Evolutionary conservation across 2,113 vertebrate genomes (phyloP).

Genomic region (Oryzias melastigma): DNA sequence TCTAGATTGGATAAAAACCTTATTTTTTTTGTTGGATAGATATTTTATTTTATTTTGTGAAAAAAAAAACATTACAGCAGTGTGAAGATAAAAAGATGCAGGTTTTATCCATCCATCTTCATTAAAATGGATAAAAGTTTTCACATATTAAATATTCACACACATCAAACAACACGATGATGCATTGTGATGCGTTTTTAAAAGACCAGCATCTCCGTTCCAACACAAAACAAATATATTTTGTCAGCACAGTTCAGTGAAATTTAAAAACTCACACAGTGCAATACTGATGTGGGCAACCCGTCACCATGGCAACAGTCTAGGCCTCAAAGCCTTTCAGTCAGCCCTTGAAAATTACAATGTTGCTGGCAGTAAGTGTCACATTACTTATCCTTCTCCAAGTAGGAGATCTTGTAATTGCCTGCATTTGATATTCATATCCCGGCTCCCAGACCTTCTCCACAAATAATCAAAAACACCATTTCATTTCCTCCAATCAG

Average conservation of each 20-base stretch:
- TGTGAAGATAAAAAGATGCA: too few relatives aligned
- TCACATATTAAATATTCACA: too few relatives aligned
- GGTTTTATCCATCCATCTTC: too few relatives aligned
- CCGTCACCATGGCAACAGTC: neutral
- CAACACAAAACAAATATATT: neutral
- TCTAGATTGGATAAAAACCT: too few relatives aligned
- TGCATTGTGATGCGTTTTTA: too few relatives aligned
- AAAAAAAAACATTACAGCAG: too few relatives aligned
- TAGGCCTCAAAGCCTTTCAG: neutral
- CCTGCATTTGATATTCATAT: constrained; percentile 59
- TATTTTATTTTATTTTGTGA: too few relatives aligned
- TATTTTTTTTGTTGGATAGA: too few relatives aligned
- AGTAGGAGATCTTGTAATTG: constrained; percentile 64
- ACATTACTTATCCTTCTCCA: constrained; percentile 41
- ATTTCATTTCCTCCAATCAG: constrained; percentile 63
- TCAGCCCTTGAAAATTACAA: constrained; percentile 1
- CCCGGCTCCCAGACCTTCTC: constrained; percentile 31
- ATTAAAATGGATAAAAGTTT: too few relatives aligned
- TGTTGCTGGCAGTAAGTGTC: constrained; percentile 7
- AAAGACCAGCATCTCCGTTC: too few relatives aligned
- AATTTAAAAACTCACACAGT: neutral
- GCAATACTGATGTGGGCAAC: neutral
- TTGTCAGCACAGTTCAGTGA: neutral
- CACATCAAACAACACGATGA: too few relatives aligned
- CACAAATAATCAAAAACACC: constrained; percentile 61